Conservation (phyloP, 2,797 vertebrate genomes). For the Cyprinodon diabolis region DNA sequence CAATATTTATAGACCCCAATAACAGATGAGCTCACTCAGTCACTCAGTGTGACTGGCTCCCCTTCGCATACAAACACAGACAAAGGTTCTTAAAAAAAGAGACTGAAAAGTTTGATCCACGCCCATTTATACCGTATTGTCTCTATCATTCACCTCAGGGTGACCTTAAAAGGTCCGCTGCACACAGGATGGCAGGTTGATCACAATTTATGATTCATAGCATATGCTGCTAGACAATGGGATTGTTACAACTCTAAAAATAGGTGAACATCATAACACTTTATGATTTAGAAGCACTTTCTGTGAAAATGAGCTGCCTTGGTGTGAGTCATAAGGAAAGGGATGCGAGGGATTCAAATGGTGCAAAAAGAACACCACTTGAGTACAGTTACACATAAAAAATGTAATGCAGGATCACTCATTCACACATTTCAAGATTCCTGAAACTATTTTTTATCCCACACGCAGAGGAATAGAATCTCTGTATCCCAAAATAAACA, state of each 20-base stretch:
- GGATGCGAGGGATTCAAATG: constrained; percentile 57
- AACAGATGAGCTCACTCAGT: constrained; percentile 79
- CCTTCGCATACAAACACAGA: constrained; percentile 44
- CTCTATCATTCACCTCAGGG: constrained; percentile 20
- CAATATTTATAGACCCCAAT: constrained; percentile 82
- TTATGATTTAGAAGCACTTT: constrained; percentile 32
- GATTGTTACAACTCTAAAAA: constrained; percentile 26
- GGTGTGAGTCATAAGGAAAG: constrained; percentile 62
- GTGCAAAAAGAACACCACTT: constrained; percentile 40
- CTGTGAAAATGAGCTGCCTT: constrained; percentile 48
- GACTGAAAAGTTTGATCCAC: constrained; percentile 62
- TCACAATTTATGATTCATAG: background rate
- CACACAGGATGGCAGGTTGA: background rate
- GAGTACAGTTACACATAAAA: constrained; percentile 24
- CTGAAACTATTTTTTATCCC: constrained; percentile 21
- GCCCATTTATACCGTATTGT: constrained; percentile 47
- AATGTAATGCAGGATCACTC: constrained; percentile 26
- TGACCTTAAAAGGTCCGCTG: constrained; percentile 12
- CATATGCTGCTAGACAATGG: constrained; percentile 4
- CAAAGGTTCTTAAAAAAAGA: constrained; percentile 57
- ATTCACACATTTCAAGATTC: constrained; percentile 25
- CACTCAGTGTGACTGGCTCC: constrained; percentile 63
- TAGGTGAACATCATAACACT: constrained; percentile 13
- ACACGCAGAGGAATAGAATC: constrained; percentile 55
- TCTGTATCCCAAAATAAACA: constrained; percentile 64